Evolutionary conservation across 2,888 invertebrate genomes (phyloP), one percentile per base, ranked within the genome.

Genomic region (Drosophila paramelanica): DNA sequence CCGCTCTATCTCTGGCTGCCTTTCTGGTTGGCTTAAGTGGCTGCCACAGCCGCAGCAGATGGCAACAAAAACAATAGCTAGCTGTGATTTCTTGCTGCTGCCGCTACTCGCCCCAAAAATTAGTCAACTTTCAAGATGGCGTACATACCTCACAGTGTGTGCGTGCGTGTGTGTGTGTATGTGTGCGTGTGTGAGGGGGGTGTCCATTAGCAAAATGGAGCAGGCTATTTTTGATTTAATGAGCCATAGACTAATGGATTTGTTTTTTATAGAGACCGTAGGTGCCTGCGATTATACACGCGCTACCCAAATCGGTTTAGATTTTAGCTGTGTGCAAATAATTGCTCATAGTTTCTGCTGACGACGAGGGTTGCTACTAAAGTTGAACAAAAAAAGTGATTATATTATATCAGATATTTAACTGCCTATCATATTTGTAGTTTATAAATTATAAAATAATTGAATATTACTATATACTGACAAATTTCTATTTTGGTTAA

Each of bases 141-240:
- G 77, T 60, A 41, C 45, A 50, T 14, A 39, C 55, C 43, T 52
- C 59, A 51, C 60, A 46, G 42, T 42, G 13, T 52, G 23, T 41
- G 33, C 46, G 53, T 49, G 31, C 46, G 53, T 49, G 31, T 52
- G 43, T 49, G 49, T 52, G 51, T 62, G 57, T 43, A 39, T 39
- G 46, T 46, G 57, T 52, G n/a, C n/a, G 65, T 59, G 49, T 23
- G 47, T 23, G 45, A 52, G 36, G 10, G 67, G 51, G 73, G 38
- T 90, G 89, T 91, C 91, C 90, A 91, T 91, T 91, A 91, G 91
- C 88, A 76, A 91, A 91, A 90, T 91, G 91, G 90, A 91, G 88
- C 87, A 89, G 90, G 86, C 91, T 90, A 91, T 89, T 91, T 88
- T 81, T 84, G 88, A 91, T 90, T 91, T 91, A 91, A 91, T 91